Evolutionary conservation across 2,797 vertebrate genomes (phyloP).

Genomic region (Pelodytes ibericus): DNA sequence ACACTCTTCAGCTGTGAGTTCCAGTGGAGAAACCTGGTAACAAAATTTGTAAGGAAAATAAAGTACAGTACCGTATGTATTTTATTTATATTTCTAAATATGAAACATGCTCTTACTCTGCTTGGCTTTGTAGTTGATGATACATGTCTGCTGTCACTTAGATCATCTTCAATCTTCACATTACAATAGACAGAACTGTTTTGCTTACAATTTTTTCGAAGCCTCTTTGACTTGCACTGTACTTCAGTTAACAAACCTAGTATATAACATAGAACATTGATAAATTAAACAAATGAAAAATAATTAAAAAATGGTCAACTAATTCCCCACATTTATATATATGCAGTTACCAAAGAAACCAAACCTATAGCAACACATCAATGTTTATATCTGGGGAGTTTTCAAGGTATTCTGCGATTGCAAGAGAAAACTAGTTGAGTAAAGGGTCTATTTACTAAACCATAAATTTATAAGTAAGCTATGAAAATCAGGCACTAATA

Average conservation of each 20-base stretch:
- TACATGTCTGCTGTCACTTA: slow-evolving; percentile 78
- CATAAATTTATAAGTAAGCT: no score
- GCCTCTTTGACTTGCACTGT: slow-evolving; percentile 92
- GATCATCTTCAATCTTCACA: slow-evolving; percentile 76
- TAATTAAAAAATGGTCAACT: no score
- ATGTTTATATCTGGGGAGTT: no score
- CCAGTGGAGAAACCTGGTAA: slow-evolving; percentile 66
- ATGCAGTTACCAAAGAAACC: no score
- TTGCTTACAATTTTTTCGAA: slow-evolving; percentile 86
- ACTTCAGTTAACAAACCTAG: slow-evolving; percentile 92
- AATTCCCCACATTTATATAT: no score
- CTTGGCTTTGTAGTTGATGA: slow-evolving; percentile 83
- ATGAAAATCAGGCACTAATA: no score
- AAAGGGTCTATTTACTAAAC: no score
- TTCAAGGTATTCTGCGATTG: no score
- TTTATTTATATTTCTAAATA: neutral
- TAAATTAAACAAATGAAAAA: no score
- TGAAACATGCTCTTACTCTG: slow-evolving; percentile 70
- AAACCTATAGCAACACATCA: no score
- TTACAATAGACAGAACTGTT: slow-evolving; percentile 65
- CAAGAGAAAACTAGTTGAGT: no score
- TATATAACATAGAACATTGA: slow-evolving; percentile 23
- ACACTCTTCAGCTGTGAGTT: slow-evolving; percentile 83
- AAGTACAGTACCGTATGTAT: neutral
- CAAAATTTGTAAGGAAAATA: no score